phyloP scores from a whole-genome alignment of 2,797 vertebrate species.

The Chrysocyon brachyurus region DNA sequence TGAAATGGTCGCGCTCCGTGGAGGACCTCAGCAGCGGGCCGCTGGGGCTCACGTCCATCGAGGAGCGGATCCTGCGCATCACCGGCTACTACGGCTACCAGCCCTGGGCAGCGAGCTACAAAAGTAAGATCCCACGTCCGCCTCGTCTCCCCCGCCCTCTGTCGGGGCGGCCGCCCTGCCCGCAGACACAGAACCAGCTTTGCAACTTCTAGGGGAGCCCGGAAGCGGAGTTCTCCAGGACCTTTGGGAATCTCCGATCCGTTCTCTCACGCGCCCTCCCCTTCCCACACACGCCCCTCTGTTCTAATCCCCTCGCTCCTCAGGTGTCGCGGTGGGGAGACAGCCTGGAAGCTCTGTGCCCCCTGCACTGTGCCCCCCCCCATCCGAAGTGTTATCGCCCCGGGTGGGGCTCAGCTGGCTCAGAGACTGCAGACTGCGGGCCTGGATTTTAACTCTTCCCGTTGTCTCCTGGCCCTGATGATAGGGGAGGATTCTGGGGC shows the following conservation, averaged over 20 bases:
- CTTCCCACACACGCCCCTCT: not conserved
- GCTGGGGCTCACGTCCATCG: constrained; percentile 92
- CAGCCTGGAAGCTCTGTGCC: not conserved
- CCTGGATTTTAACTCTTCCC: not conserved
- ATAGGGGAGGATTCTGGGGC: not conserved
- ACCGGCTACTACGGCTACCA: constrained; percentile 98
- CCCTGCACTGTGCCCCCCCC: not conserved
- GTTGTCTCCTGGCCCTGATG: not conserved
- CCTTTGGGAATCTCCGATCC: not conserved
- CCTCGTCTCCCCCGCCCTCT: accelerated
- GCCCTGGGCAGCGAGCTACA: constrained; percentile 95
- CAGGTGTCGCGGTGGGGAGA: not conserved
- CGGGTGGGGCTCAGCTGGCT: not conserved
- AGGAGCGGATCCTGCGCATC: constrained; percentile 96
- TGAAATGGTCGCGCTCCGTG: constrained; percentile 96
- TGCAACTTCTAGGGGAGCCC: not conserved
- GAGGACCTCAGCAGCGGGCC: constrained; percentile 96
- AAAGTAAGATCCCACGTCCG: constrained; percentile 90
- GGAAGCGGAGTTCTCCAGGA: not conserved
- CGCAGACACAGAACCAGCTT: not conserved
- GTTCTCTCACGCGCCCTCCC: not conserved
- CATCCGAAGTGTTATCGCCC: not conserved
- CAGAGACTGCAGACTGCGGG: not conserved
- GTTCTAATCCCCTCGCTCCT: too few relatives aligned
- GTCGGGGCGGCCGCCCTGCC: not conserved